Evolutionary conservation across 2,888 invertebrate species (phyloP), one percentile per base, ranked within the genome.

Genomic region (Stratiomys singularior): DNA sequence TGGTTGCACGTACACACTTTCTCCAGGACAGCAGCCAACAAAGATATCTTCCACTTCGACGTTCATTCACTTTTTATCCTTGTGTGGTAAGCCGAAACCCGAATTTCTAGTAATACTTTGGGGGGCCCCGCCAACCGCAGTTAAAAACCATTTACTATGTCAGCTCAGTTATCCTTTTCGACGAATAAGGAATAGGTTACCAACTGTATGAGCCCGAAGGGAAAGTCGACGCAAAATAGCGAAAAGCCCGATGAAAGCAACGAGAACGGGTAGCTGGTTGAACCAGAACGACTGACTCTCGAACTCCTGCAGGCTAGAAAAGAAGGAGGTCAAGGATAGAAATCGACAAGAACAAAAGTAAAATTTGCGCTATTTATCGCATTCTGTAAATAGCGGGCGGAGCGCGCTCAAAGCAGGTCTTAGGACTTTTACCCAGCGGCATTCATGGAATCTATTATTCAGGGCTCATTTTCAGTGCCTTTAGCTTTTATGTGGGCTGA

Each of bases 321-420:
- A 30, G 44, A 74, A 74, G 11, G 37, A 60, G 74, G 74, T 74
- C 74, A 74, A 74, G 74, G 74, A 60, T 74, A 60, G 23, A 74
- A 44, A 37, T 58, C 60, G 74, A 74, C 37, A 74, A 52, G 74
- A 74, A 74, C 74, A 74, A 74, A 74, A 74, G 74, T 74, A 74
- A 74, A 74, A 58, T 74, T 74, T 58, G 28, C 69, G 69, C 69
- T 69, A 69, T 47, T 69, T 69, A 69, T 23, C 69, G 47, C 27
- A 21, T 46, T 46, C 69, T 69, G 47, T 69, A 69, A 69, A 69
- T 47, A n/a, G 67, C 23, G 15, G 46, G 30, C 47, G 37, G 27
- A 18, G 18, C 66, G 27, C 27, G 37, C 66, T 66, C 27, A 11
- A 66, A 37, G 27, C 21, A 13, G 66, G 64, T n/a, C 30, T n/a